Percentiles rank a stretch among this genome's conserved stretches.
Evolutionary conservation across 2,797 vertebrate species (phyloP).

Genomic region (Rhinoraja longicauda): DNA sequence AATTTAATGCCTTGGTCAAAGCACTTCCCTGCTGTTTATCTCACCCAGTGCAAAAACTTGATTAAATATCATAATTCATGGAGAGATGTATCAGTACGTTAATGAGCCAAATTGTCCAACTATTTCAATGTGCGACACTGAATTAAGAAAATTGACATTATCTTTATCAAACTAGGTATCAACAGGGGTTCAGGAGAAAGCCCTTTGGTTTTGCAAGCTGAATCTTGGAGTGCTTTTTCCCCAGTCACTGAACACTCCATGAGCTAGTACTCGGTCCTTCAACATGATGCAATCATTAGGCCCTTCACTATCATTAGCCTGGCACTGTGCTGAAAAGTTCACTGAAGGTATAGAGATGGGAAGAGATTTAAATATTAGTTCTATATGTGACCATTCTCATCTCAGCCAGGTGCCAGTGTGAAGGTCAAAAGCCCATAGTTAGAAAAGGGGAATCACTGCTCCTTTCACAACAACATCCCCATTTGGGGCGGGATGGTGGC

Average conservation of each 20-base stretch:
- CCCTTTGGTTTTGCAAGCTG: background rate
- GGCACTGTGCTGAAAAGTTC: no score
- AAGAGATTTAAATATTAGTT: background rate
- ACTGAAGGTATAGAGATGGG: background rate
- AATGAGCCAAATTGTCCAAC: slow-evolving; percentile 35
- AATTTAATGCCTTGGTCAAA: slow-evolving; percentile 12
- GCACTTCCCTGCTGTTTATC: slow-evolving; percentile 25
- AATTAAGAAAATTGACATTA: background rate
- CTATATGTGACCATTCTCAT: background rate
- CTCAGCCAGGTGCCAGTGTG: background rate
- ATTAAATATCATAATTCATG: slow-evolving; percentile 1
- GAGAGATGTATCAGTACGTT: background rate
- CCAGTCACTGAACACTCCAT: no score
- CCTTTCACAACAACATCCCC: no score
- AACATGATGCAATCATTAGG: background rate
- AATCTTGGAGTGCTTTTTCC: background rate
- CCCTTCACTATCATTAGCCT: background rate
- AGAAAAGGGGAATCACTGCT: no score
- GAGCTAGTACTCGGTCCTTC: no score
- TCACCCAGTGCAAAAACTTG: background rate
- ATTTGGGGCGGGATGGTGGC: no score
- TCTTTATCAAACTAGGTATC: background rate
- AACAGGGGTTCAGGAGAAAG: background rate
- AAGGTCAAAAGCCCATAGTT: background rate
- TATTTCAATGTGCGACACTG: background rate